These are phyloP conservation scores for Mizuhopecten yessoensis DNA, from an alignment of 1,140 invertebrate genomes.

Conservation along the genomic window DNA sequence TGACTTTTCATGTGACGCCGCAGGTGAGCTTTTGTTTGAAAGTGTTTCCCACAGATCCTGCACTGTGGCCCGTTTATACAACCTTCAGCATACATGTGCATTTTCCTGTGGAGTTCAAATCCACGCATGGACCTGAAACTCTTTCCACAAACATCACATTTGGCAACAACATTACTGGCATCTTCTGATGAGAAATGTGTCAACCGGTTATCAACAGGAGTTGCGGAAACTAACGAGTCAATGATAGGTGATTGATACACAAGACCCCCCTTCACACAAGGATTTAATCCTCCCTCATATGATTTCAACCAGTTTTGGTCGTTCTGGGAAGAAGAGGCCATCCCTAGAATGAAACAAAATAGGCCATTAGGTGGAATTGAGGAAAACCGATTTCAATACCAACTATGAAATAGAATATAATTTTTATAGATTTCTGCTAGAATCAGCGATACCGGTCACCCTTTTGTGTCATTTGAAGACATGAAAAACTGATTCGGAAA, in stretches of 20 bases:
- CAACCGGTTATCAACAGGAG: background rate
- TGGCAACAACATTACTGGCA: background rate
- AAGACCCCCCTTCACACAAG: background rate
- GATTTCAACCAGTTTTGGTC: slow-evolving; percentile 3
- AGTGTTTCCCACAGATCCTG: slow-evolving; percentile 37
- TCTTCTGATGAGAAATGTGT: background rate
- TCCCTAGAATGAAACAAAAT: slow-evolving; percentile 26
- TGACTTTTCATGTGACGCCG: slow-evolving; percentile 47
- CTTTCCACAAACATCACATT: slow-evolving; percentile 19
- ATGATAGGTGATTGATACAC: background rate
- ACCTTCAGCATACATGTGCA: slow-evolving; percentile 1
- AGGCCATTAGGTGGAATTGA: background rate
- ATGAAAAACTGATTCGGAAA: no score
- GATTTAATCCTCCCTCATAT: background rate
- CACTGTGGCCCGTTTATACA: background rate
- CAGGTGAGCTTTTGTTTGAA: background rate
- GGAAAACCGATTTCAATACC: background rate
- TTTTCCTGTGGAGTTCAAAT: slow-evolving; percentile 3
- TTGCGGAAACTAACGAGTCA: background rate
- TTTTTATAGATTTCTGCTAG: no score
- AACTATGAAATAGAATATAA: background rate
- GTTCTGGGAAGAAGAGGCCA: background rate
- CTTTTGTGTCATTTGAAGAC: no score
- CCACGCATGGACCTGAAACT: background rate
- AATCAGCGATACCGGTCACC: no score